Conservation (phyloP, 2,888 invertebrate genomes). For the Stenurella melanura region DNA sequence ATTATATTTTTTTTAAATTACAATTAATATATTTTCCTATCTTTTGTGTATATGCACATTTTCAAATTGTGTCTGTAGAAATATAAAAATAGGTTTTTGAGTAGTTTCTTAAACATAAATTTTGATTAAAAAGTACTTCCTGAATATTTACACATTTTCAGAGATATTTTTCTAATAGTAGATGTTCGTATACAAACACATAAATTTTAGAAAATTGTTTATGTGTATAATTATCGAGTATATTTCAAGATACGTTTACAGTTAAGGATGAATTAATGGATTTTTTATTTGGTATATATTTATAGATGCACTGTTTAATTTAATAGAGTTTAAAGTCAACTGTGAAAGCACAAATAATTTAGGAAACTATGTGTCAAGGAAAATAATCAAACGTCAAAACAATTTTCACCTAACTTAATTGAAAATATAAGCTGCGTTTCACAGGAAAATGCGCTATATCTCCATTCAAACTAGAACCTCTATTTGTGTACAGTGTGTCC, state of each 20-base stretch:
- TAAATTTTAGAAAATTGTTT: conserved; percentile 41
- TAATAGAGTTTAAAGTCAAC: conserved; percentile 60
- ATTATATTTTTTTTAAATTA: background rate
- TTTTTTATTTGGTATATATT: conserved; percentile 40
- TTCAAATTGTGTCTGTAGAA: background rate
- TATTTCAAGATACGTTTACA: conserved; percentile 41
- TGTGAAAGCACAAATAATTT: conserved; percentile 60
- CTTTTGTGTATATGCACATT: background rate
- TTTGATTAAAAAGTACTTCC: conserved; percentile 1
- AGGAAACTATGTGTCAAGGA: conserved; percentile 59
- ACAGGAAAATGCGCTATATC: conserved; percentile 12
- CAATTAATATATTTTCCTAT: background rate
- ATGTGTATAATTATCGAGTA: conserved; percentile 41
- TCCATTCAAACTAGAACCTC: conserved; percentile 2
- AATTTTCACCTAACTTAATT: conserved; percentile 59
- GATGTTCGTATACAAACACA: conserved; percentile 27
- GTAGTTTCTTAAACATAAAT: background rate
- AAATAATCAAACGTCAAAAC: conserved; percentile 60
- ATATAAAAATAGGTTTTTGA: conserved; percentile 2
- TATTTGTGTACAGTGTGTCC: background rate
- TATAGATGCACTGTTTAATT: conserved; percentile 51
- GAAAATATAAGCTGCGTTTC: conserved; percentile 31
- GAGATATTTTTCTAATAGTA: conserved; percentile 22
- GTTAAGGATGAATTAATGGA: conserved; percentile 40
- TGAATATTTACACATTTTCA: background rate